Evolutionary conservation across 1,140 invertebrate genomes (phyloP), one percentile per base, ranked within the genome.

Genomic region (Lasioglossum albipes): DNA sequence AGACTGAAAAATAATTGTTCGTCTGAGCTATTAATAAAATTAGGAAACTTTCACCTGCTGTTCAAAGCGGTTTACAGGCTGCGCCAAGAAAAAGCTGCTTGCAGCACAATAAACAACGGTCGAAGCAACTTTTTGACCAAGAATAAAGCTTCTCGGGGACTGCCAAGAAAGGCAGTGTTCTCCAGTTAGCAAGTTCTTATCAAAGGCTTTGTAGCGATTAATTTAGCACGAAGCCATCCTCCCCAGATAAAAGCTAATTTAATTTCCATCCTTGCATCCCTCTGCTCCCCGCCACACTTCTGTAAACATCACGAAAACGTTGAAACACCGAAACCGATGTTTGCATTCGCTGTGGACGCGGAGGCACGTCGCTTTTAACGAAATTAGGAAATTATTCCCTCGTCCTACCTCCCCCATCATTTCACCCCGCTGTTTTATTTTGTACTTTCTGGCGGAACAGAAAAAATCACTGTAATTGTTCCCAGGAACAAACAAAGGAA

Each of bases 221-320:
- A 86, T 86, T 88, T 86, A 67, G 73, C 77, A 62, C 71, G 70
- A 10, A 7, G 4, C 66, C 22, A 65, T 45, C 10, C 12, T 69
- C 42, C 66, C n/a, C 59, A 67, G 70, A 77, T 70, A 62, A 79
- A 52, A 74, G 70, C 69, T 84, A 88, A 88, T 87, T 88, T 84
- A 79, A 88, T 88, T 88, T 82, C 75, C 80, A 86, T 83, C 82
- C 75, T 82, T 69, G 69, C 62, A 49, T 64, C 81, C 76, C 7
- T 49, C 45, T 2, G 45, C 27, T 12, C 45, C 73, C 67, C 20
- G n/a, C 9, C 13, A 27, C 13, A 22, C 41, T 7, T 13, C 9
- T 41, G 54, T 41, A 7, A 62, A 62, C 64, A 71, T 52, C 45
- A 3, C 4, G 41, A 75, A 41, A 27, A 70, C 31, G 49, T 27